These are phyloP conservation scores for Ophion ventricosus DNA, from an alignment of 2,888 invertebrate genomes.

Conservation along the genomic window DNA sequence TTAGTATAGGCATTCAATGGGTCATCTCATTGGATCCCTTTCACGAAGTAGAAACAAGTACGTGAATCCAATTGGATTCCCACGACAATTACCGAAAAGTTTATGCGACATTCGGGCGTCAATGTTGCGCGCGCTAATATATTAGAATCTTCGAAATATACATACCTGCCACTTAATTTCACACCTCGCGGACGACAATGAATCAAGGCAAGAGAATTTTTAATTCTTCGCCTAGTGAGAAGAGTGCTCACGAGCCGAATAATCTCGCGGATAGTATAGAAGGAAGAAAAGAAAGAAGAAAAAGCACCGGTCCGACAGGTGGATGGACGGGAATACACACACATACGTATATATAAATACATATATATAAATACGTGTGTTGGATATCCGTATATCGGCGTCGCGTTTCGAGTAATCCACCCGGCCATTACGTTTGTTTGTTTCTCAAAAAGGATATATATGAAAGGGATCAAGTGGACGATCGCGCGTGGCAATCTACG, in stretches of 20 bases:
- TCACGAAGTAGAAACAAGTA: too few relatives aligned
- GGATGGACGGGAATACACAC: background rate
- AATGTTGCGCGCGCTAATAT: background rate
- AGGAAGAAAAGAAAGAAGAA: slow-evolving; percentile 25
- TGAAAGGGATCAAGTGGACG: slow-evolving; percentile 35
- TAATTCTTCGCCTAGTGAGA: slow-evolving; percentile 25
- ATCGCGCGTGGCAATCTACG: slow-evolving; percentile 4
- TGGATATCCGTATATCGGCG: background rate
- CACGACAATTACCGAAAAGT: too few relatives aligned
- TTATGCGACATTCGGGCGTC: too few relatives aligned
- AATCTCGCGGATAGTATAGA: background rate
- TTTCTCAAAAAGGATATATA: slow-evolving; percentile 52
- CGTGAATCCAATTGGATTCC: too few relatives aligned
- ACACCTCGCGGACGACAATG: slow-evolving; percentile 51
- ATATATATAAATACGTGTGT: background rate
- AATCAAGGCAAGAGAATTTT: slow-evolving; percentile 48
- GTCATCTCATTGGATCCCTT: too few relatives aligned
- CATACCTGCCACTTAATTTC: slow-evolving; percentile 52
- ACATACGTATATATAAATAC: background rate
- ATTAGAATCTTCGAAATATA: slow-evolving; percentile 42
- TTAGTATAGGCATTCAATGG: too few relatives aligned
- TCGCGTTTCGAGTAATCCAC: slow-evolving; percentile 31
- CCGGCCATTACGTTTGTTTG: slow-evolving; percentile 65
- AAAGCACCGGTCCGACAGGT: slow-evolving; percentile 30
- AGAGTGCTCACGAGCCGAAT: slow-evolving; percentile 6